Evolutionary conservation across 1,140 invertebrate species (phyloP), one percentile per base, ranked within the genome.

Genomic region (Bombus sibiricus): DNA sequence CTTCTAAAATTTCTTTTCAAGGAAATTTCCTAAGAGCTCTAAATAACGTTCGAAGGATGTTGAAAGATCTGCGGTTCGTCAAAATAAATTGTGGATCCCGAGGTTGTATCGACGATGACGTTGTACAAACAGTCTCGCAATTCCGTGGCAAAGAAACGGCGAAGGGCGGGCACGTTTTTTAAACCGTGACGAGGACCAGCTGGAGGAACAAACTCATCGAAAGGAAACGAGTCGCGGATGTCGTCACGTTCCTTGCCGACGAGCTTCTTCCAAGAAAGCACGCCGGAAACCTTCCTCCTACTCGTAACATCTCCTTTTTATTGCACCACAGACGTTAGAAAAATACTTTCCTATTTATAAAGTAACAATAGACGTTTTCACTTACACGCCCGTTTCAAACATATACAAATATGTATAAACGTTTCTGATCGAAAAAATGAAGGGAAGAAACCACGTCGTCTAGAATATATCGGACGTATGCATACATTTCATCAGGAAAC

Each of bases 81-180:
- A 91, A 87, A 86, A 87, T 86, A 83, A 87, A 85, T 86, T 64
- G 68, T 66, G n/a, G 64, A 69, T 74, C 28, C 41, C 39, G 34
- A 64, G 34, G 22, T 86, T 90, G 80, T 91, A 90, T 86, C 89
- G 71, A 68, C 59, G 68, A 28, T 34, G 81, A 89, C 86, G 83
- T 88, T 91, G 75, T 68, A 85, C 68, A 89, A 91, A 91, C 89
- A 91, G 68, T 78, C 76, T 82, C 53, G 47, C 78, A 76, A 90
- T 88, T 83, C 73, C 53, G 41, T 66, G 32, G 77, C 32, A 66
- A 81, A 43, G 79, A 64, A 79, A 72, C 76, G 69, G 41, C 69
- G 37, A 57, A 83, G 62, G 43, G 62, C 25, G 34, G 79, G 15
- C 62, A 59, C n/a, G 66, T 89, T 88, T 86, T 89, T 89, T 89